Evolutionary conservation across 2,113 vertebrate species (phyloP).

Genomic region (Heteronetta atricapilla): DNA sequence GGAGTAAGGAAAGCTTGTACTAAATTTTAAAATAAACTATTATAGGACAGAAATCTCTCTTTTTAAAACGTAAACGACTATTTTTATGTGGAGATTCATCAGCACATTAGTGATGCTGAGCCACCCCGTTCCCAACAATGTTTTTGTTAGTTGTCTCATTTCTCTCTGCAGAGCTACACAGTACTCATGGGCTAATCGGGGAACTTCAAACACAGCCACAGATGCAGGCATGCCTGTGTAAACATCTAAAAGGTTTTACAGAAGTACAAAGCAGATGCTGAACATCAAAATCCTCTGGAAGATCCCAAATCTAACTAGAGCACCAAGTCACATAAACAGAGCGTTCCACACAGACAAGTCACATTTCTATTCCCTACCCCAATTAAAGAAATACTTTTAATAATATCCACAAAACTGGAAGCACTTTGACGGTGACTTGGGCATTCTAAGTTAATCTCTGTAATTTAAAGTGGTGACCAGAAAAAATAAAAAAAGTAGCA

Average conservation of each 20-base stretch:
- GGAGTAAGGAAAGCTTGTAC: background rate
- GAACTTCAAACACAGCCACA: background rate
- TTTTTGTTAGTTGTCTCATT: background rate
- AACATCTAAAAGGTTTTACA: background rate
- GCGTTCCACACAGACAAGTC: background rate
- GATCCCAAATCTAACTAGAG: background rate
- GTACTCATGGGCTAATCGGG: background rate
- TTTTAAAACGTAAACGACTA: background rate
- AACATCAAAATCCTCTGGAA: background rate
- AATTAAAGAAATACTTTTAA: background rate
- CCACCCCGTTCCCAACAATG: background rate
- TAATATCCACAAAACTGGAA: background rate
- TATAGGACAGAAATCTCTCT: background rate
- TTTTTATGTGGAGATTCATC: background rate
- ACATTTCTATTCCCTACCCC: background rate
- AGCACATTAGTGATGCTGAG: background rate
- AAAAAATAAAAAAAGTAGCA: background rate
- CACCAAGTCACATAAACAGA: background rate
- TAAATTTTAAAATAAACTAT: background rate
- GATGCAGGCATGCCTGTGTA: background rate
- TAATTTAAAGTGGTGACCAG: background rate
- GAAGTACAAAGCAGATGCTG: background rate
- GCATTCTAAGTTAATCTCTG: background rate
- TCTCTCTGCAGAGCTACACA: background rate
- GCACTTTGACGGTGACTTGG: background rate